These are phyloP conservation scores for Ichneumon xanthorius DNA, from an alignment of 2,888 invertebrate species.

Conservation along the genomic window DNA sequence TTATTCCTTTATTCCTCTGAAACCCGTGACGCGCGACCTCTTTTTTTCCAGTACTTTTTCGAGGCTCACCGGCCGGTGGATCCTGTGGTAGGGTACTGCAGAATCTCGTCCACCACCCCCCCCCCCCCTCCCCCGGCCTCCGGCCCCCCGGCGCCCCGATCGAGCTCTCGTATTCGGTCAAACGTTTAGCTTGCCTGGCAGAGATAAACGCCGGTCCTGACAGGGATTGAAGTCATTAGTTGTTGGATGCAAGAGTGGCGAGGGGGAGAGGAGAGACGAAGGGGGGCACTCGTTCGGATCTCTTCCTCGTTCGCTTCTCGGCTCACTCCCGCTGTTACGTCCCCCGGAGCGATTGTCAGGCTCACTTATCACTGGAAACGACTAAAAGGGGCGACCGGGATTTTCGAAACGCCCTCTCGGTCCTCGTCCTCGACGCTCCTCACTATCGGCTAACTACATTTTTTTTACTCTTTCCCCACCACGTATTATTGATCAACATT, in stretches of 20 bases:
- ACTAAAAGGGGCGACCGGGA: constrained; percentile 41
- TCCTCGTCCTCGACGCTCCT: not conserved
- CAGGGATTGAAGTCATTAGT: constrained; percentile 71
- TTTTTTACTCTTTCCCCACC: not conserved
- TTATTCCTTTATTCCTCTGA: not conserved
- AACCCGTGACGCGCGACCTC: not conserved
- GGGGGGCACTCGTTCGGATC: constrained; percentile 43
- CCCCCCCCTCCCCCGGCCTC: not conserved
- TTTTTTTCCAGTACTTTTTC: constrained; percentile 14
- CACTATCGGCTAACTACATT: not conserved
- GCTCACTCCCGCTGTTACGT: constrained; percentile 1
- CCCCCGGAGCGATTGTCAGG: constrained; percentile 59
- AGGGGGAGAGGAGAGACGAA: constrained; percentile 29
- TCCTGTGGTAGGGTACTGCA: constrained; percentile 22
- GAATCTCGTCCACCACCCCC: not conserved
- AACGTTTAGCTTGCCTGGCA: constrained; percentile 67
- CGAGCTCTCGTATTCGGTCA: constrained; percentile 60
- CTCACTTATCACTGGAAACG: constrained; percentile 62
- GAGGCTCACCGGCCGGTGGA: constrained; percentile 1
- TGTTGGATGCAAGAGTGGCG: constrained; percentile 62
- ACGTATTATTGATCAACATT: not conserved
- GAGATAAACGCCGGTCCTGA: constrained; percentile 70
- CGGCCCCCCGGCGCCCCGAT: constrained; percentile 7
- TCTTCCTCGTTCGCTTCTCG: constrained; percentile 46
- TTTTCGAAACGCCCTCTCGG: constrained; percentile 42